A percentile compares a stretch with the other conserved stretches of the same genome.
Conservation (phyloP, 2,888 invertebrate genomes). For the Amphipyra tragopoginis region DNA sequence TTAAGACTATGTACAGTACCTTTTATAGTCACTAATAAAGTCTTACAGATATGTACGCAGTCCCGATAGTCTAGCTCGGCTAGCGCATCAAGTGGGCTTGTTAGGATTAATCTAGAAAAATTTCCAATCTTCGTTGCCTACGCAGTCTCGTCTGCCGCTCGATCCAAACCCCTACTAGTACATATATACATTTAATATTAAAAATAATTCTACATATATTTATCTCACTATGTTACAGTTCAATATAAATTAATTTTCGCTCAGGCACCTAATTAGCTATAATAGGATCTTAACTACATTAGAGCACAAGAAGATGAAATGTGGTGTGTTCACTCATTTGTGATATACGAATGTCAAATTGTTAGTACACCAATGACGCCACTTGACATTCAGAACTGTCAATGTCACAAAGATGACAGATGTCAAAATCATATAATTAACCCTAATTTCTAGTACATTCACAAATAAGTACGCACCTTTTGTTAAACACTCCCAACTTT, state of each 20-base stretch:
- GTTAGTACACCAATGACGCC: not conserved
- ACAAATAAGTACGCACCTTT: constrained; percentile 56
- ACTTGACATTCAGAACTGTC: constrained; percentile 21
- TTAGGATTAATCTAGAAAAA: constrained; percentile 43
- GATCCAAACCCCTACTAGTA: constrained; percentile 26
- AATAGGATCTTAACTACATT: constrained; percentile 57
- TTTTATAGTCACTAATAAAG: constrained; percentile 9
- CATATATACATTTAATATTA: constrained; percentile 52
- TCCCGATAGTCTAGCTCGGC: constrained; percentile 22
- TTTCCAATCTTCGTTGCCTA: constrained; percentile 27
- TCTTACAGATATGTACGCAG: constrained; percentile 11
- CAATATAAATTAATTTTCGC: constrained; percentile 67
- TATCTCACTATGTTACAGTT: constrained; percentile 72
- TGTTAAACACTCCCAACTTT: constrained; percentile 39
- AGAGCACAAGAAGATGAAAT: constrained; percentile 53
- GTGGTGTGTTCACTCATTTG: constrained; percentile 51
- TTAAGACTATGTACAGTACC: constrained; percentile 3
- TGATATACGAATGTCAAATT: constrained; percentile 42
- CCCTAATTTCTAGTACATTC: constrained; percentile 43
- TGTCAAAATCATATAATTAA: constrained; percentile 14
- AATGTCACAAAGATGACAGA: constrained; percentile 20
- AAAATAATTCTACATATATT: constrained; percentile 71
- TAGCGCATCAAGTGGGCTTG: constrained; percentile 33
- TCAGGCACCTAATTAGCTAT: constrained; percentile 73
- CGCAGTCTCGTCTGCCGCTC: constrained; percentile 24